A percentile compares a stretch with the other conserved stretches of the same genome.
phyloP scores from a whole-genome alignment of 2,113 vertebrate species.

The Pachycephala philippinensis region DNA sequence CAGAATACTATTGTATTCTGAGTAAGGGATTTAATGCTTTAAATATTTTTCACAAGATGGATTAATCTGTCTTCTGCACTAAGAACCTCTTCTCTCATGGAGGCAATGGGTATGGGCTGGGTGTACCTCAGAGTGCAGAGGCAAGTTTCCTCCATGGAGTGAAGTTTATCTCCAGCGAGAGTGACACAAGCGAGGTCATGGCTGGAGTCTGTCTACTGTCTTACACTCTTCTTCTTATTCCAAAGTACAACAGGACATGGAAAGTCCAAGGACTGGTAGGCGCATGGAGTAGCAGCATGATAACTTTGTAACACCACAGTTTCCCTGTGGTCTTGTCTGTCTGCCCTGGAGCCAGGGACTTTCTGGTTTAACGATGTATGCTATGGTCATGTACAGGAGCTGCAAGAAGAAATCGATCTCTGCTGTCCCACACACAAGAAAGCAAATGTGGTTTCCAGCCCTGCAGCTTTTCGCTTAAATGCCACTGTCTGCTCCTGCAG shows the following conservation, averaged over 20 bases:
- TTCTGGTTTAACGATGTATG: neutral
- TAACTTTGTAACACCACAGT: neutral
- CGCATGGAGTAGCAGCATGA: rapidly evolving
- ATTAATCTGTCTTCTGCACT: neutral
- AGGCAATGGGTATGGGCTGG: neutral
- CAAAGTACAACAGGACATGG: neutral
- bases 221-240: neutral
- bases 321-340: rapidly evolving
- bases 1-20: neutral
- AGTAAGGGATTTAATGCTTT: neutral
- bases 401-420: neutral
- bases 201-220: neutral
- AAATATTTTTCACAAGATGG: neutral
- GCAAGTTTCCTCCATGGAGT: rapidly evolving
- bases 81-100: neutral
- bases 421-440: neutral
- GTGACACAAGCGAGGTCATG: neutral
- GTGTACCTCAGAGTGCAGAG: rapidly evolving
- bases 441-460: neutral
- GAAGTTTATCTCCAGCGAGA: neutral
- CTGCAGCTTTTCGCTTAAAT: neutral
- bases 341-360: neutral
- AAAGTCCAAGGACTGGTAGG: neutral
- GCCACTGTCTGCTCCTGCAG: neutral
- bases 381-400: neutral